Evolutionary conservation across 2,797 vertebrate species (phyloP).

Genomic region (Pangasius krempfi): DNA sequence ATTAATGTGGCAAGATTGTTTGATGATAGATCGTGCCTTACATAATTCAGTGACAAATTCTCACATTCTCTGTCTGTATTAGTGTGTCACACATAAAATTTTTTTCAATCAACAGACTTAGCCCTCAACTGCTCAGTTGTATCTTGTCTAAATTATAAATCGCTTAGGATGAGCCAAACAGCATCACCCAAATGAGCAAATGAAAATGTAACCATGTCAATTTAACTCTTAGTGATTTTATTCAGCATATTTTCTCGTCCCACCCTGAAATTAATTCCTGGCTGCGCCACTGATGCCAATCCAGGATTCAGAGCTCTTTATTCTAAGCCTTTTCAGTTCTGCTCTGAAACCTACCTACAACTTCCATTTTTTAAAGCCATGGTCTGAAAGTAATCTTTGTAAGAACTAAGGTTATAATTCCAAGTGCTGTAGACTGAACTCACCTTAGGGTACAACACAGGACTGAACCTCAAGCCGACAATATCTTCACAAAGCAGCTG

Average conservation of each 20-base stretch:
- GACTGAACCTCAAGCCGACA: slow-evolving; percentile 84
- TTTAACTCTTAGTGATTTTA: background rate
- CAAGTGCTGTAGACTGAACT: slow-evolving; percentile 19
- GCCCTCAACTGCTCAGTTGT: background rate
- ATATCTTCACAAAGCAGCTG: slow-evolving; percentile 89
- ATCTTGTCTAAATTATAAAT: background rate
- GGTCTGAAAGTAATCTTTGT: background rate
- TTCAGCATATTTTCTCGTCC: background rate
- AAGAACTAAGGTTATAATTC: background rate
- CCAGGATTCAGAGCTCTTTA: background rate
- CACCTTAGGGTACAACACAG: slow-evolving; percentile 92
- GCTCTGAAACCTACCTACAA: background rate
- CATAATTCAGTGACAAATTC: background rate
- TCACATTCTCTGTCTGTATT: background rate
- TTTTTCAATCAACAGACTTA: background rate
- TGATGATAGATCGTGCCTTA: background rate
- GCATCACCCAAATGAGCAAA: background rate
- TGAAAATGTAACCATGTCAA: background rate
- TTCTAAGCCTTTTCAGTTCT: too few relatives aligned
- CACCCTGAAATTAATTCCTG: background rate
- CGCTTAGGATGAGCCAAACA: background rate
- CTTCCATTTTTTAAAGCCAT: background rate
- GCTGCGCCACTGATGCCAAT: background rate
- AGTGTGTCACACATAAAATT: background rate
- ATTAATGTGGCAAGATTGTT: background rate